phyloP scores from a whole-genome alignment of 2,888 invertebrate genomes.

The Leucophenga montana region DNA sequence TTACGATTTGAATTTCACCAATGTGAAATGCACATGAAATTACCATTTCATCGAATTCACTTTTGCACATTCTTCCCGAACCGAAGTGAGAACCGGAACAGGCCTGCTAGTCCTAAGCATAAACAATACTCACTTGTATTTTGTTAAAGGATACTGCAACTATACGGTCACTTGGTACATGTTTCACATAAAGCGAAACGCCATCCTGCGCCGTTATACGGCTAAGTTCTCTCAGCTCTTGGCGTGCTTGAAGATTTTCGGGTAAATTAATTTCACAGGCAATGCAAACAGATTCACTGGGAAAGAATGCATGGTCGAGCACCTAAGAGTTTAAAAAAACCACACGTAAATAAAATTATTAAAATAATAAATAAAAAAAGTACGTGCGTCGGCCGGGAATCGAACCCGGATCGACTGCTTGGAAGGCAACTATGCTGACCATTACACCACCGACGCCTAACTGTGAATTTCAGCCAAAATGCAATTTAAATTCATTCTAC shows the following conservation, averaged over 20 bases:
- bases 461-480: background rate
- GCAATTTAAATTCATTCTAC: slow-evolving; percentile 26
- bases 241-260: slow-evolving; percentile 74
- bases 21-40: too few species aligned
- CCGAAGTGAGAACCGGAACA: too few species aligned
- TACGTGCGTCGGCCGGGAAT: slow-evolving; percentile 73
- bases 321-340: slow-evolving; percentile 73
- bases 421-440: slow-evolving; percentile 75
- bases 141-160: slow-evolving; percentile 80
- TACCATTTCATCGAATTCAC: too few species aligned
- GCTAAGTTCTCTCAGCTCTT: slow-evolving; percentile 78
- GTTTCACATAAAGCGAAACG: slow-evolving; percentile 78
- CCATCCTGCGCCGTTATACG: slow-evolving; percentile 78
- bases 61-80: too few species aligned
- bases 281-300: slow-evolving; percentile 77
- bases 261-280: slow-evolving; percentile 76
- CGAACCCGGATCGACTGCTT: slow-evolving; percentile 75
- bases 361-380: slow-evolving; percentile 42
- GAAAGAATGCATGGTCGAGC: slow-evolving; percentile 74
- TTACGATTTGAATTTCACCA: too few species aligned
- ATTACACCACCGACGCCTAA: slow-evolving; percentile 73
- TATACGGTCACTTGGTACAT: slow-evolving; percentile 75
- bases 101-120: too few species aligned
- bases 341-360: slow-evolving; percentile 50
- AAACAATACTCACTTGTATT: slow-evolving; percentile 75